phyloP scores from a whole-genome alignment of 2,888 invertebrate genomes.

The Amaurobius ferox region DNA sequence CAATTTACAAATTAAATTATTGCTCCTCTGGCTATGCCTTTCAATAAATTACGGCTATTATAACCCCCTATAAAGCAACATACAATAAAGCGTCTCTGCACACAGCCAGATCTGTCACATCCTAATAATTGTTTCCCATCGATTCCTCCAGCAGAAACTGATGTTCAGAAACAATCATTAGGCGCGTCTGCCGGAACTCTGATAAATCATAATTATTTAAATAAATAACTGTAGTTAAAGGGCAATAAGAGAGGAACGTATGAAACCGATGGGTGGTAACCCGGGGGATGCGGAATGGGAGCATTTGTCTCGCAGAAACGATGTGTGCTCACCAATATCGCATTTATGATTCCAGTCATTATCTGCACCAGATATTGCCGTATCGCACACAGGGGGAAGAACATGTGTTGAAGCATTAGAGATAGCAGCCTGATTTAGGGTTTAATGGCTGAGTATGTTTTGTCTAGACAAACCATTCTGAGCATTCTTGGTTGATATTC shows the following conservation, averaged over 20 bases:
- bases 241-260: not conserved
- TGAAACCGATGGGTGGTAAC: not conserved
- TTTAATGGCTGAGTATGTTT: no score
- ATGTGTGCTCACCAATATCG: not conserved
- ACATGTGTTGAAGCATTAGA: no score
- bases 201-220: slow-evolving; percentile 10
- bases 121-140: not conserved
- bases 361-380: not conserved
- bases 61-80: no score
- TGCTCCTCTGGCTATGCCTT: no score
- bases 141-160: not conserved
- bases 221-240: not conserved
- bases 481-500: no score
- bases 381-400: no score
- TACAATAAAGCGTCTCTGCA: no score
- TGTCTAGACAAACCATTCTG: no score
- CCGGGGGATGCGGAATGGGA: not conserved
- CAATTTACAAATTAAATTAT: no score
- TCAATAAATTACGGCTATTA: no score
- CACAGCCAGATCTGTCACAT: no score
- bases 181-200: not conserved
- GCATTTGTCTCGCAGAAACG: not conserved
- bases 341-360: not conserved
- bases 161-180: not conserved
- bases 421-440: no score